Evolutionary conservation across 2,888 invertebrate genomes (phyloP), one percentile per base, ranked within the genome.

Genomic region (Blomia tropicalis): DNA sequence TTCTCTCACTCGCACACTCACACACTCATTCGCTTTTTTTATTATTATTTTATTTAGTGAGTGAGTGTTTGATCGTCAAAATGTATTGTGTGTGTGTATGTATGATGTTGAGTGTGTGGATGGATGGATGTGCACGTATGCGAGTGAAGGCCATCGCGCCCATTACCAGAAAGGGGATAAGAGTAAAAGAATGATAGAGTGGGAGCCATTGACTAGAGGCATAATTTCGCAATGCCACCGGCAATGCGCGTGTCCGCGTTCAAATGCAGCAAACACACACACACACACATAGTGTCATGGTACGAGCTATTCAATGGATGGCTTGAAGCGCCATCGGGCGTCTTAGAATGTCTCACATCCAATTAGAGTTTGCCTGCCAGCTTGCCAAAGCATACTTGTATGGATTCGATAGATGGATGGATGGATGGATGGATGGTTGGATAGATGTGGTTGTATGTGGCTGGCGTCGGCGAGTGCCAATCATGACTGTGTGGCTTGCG

Each of bases 131-230:
- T 36, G 36, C 36, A 36, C 36, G 36, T 36, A 36, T 36, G 17
- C 17, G 36, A 36, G 51, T 47, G 51, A 47, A 47, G 51, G 51
- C 51, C 51, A 47, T 47, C 51, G 51, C 51, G 51, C 51, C 51
- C 51, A 47, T 47, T 47, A 47, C 51, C 51, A n/a, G 7, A 11
- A 32, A 23, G n/a, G 47, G n/a, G n/a, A n/a, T n/a, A n/a, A 19
- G 51, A 51, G 51, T 14, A n/a, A 51, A n/a, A 19, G 51, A 19
- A 23, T 17, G 51, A 51, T 7, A 11, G 51, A 51, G 51, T 17
- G 23, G 14, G 36, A 47, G 19, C 19, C 47, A 47, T 47, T 56
- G 56, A 56, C 17, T 32, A 56, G 29, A 36, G 19, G 22, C 4
- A 36, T 11, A 23, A 19, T 56, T 56, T 56, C 25, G 32, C 56